Evolutionary conservation across 92 coral and sea anemone species (phyloP), one percentile per base, ranked within the genome.

Genomic region (Parazoanthus atlanticus): DNA sequence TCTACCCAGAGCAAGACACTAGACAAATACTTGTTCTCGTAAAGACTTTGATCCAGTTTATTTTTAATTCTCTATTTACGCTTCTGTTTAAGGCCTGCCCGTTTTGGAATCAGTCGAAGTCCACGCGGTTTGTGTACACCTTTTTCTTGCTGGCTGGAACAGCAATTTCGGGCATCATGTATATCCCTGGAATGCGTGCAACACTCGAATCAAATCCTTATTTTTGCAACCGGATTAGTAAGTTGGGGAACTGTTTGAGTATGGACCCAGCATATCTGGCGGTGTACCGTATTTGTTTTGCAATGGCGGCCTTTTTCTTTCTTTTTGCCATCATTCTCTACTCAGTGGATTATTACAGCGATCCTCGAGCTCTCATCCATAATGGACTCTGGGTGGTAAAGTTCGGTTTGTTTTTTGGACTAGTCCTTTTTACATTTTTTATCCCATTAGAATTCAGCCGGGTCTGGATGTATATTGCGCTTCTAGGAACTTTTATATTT

Each of bases 211-310:
- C 91, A 1, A 96, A 93, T 89, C 78, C 91, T 3, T 95, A 96
- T 86, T 96, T 96, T 90, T 96, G 99, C 66, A 89, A 81, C 36
- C 88, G 90, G 12, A 91, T 95, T 17, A 95, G 98, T 79, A 88
- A 84, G 54, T 91, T 95, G 54, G 99, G 99, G 28, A 95, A 92
- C 81, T 96, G 99, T 70, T 86, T 96, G 32, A 96, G 97, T 64
- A 96, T 93, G 89, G 99, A 96, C 81, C 99, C 99, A 61, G 99
- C 98, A 36, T 96, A 94, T 88, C 92, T 95, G 73, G 99, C 99
- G 56, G 98, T 96, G 78, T 95, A 96, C 80, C 82, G 99, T 76
- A 92, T 96, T 56, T 96, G 99, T 58, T 93, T 96, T 90, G 93
- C 99, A 79, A 96, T 96, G 99, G 98, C 99, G 29, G 93, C 96